Conservation (phyloP, 2,888 invertebrate species). For the Acrobasis repandana region DNA sequence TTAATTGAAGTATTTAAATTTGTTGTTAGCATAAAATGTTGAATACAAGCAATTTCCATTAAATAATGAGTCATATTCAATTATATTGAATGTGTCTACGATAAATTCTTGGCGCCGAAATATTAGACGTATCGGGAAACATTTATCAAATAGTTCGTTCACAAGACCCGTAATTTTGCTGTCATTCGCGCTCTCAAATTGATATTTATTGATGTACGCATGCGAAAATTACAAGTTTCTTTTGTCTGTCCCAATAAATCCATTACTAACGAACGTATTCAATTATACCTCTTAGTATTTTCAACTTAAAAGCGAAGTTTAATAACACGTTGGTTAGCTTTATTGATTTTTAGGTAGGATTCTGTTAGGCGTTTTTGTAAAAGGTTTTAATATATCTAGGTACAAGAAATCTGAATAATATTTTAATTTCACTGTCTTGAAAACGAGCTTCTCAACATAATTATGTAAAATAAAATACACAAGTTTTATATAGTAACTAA, state of each 20-base stretch:
- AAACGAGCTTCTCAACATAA: too few relatives aligned
- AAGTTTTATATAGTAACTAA: too few relatives aligned
- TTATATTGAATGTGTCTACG: background rate
- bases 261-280: conserved; percentile 16
- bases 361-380: background rate
- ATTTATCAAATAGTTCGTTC: conserved; percentile 50
- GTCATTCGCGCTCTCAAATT: conserved; percentile 51
- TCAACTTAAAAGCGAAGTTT: background rate
- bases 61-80: conserved; percentile 17
- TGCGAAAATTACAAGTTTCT: conserved; percentile 57
- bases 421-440: too few relatives aligned
- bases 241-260: conserved; percentile 39
- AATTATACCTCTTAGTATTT: conserved; percentile 3
- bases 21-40: background rate
- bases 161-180: conserved; percentile 58
- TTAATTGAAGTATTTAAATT: conserved; percentile 4
- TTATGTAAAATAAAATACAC: too few relatives aligned
- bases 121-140: conserved; percentile 37
- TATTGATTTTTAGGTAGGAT: background rate
- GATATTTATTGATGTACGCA: conserved; percentile 58
- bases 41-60: conserved; percentile 5
- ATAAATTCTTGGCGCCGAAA: conserved; percentile 43
- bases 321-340: background rate
- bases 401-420: too few relatives aligned
- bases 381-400: too few relatives aligned